phyloP scores from a whole-genome alignment of 2,888 invertebrate genomes.

The Diaperis boleti region DNA sequence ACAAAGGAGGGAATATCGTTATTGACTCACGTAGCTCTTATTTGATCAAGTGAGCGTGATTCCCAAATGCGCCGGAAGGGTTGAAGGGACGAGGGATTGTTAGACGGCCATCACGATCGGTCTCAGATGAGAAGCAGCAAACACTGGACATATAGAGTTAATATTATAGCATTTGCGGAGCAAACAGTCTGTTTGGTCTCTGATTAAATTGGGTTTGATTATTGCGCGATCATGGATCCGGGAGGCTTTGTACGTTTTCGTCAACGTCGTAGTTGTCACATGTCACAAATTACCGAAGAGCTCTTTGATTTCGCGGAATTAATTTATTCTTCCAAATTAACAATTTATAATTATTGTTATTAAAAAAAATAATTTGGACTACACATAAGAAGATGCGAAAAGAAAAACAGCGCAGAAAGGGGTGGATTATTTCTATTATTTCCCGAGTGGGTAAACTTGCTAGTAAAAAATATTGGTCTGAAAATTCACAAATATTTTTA shows the following conservation, averaged over 20 bases:
- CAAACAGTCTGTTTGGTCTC: slow-evolving; percentile 56
- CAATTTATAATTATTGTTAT: no score
- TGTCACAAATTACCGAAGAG: no score
- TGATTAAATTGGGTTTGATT: slow-evolving; percentile 60
- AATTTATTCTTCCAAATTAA: no score
- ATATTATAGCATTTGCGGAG: slow-evolving; percentile 60
- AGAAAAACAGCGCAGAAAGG: no score
- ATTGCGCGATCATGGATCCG: slow-evolving; percentile 56
- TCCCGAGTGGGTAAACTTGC: no score
- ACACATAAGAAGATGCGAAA: no score
- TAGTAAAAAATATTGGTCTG: no score
- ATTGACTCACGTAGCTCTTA: slow-evolving; percentile 57
- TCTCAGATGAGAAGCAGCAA: slow-evolving; percentile 59
- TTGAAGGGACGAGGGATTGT: slow-evolving; percentile 44
- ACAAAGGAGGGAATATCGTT: slow-evolving; percentile 51
- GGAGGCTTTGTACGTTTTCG: slow-evolving; percentile 48
- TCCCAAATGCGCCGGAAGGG: slow-evolving; percentile 53
- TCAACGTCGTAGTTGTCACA: no score
- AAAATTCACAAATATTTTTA: no score
- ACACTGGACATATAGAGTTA: slow-evolving; percentile 60
- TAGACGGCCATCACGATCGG: slow-evolving; percentile 53
- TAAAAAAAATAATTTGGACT: no score
- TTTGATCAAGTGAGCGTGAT: slow-evolving; percentile 57
- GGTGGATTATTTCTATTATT: no score
- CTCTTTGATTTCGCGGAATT: no score